phyloP scores from a whole-genome alignment of 2,113 vertebrate species.

The Brienomyrus brachyistius region DNA sequence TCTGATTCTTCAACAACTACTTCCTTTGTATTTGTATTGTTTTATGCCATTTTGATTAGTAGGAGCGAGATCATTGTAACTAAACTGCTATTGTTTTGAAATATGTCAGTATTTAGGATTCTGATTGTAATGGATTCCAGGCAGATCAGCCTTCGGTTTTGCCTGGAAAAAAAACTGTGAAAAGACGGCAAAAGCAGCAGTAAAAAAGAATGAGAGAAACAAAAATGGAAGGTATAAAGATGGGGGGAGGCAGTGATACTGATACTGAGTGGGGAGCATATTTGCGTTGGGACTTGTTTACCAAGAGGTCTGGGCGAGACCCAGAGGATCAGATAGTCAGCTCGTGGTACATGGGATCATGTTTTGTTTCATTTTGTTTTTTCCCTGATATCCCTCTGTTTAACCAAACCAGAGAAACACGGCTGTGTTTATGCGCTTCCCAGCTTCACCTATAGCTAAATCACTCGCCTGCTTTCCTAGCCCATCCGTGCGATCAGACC shows the following conservation, averaged over 20 bases:
- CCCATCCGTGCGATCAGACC: background rate
- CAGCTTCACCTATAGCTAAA: background rate
- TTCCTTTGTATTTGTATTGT: background rate
- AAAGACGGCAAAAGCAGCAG: background rate
- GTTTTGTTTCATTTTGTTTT: background rate
- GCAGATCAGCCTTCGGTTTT: background rate
- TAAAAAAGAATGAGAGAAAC: background rate
- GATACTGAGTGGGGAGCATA: background rate
- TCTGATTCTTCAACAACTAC: background rate
- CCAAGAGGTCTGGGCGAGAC: conserved; percentile 7
- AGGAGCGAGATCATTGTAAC: background rate
- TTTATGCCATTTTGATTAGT: background rate
- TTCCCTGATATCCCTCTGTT: background rate
- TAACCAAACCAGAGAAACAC: background rate
- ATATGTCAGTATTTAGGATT: background rate
- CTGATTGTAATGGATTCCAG: background rate
- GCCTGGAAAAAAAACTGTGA: background rate
- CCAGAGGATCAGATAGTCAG: conserved; percentile 9
- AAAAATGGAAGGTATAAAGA: background rate
- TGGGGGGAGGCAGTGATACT: background rate
- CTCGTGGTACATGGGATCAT: background rate
- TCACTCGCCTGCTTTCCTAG: background rate
- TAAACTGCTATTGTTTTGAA: background rate
- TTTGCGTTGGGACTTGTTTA: conserved; percentile 2
- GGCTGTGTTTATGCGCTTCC: background rate